A percentile compares a stretch with the other conserved stretches of the same genome.
These are phyloP conservation scores for Hirtodrosophila duncani DNA, from an alignment of 2,888 invertebrate genomes.

Conservation along the genomic window DNA sequence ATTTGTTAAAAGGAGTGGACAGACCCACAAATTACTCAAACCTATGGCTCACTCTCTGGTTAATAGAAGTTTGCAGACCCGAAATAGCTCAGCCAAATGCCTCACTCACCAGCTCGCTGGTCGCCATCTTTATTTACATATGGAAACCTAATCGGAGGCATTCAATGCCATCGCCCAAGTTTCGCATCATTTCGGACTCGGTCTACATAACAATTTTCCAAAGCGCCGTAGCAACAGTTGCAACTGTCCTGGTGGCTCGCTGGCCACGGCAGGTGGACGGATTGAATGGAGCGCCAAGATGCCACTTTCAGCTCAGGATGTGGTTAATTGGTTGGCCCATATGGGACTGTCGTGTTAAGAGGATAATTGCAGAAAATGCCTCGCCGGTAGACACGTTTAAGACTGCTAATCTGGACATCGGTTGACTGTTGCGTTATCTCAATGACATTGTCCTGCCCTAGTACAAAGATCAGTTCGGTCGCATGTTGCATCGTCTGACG, in stretches of 20 bases:
- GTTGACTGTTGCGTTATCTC: slow-evolving; percentile 94
- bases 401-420: slow-evolving; percentile 84
- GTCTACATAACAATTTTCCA: slow-evolving; percentile 84
- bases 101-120: too few relatives aligned
- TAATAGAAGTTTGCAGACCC: too few relatives aligned
- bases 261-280: slow-evolving; percentile 86
- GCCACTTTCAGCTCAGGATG: slow-evolving; percentile 81
- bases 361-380: slow-evolving; percentile 83
- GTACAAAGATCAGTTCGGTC: slow-evolving; percentile 94
- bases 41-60: too few relatives aligned
- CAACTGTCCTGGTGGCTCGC: slow-evolving; percentile 84
- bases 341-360: slow-evolving; percentile 86
- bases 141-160: too few relatives aligned
- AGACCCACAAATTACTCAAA: too few relatives aligned
- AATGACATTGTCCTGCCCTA: slow-evolving; percentile 98
- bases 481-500: slow-evolving; percentile 93
- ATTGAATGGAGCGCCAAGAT: slow-evolving; percentile 81
- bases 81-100: too few relatives aligned
- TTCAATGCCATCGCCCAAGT: slow-evolving; percentile 78
- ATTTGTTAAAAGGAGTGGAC: too few relatives aligned
- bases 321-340: slow-evolving; percentile 89
- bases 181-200: slow-evolving; percentile 78
- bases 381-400: slow-evolving; percentile 84
- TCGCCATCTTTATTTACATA: too few relatives aligned
- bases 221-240: slow-evolving; percentile 85